phyloP scores from a whole-genome alignment of 2,797 vertebrate genomes.

The Alauda arvensis region DNA sequence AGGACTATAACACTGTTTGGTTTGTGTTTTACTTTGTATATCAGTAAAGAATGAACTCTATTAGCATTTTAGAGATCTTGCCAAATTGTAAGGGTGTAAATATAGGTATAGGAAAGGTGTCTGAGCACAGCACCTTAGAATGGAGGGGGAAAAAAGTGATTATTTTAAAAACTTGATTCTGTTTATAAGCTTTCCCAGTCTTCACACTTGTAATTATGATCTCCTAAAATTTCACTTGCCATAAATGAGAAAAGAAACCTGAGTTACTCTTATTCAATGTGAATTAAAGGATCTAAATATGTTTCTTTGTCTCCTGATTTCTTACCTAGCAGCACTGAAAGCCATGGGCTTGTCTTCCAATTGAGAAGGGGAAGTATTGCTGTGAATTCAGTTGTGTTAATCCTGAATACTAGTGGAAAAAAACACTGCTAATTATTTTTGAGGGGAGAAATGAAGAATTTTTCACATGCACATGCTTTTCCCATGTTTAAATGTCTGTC shows the following conservation, averaged over 20 bases:
- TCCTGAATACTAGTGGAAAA: not conserved
- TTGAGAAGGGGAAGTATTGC: not conserved
- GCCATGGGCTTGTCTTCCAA: not conserved
- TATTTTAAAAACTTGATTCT: not conserved
- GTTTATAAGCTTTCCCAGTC: not conserved
- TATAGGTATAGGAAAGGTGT: not conserved
- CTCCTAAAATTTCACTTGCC: not conserved
- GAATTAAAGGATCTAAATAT: not conserved
- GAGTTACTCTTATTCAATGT: not conserved
- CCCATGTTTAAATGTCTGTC: not conserved
- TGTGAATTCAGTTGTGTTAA: not conserved
- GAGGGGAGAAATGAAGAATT: not conserved
- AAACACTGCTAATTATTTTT: not conserved
- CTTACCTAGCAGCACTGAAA: not conserved
- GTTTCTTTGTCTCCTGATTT: not conserved
- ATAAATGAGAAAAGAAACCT: not conserved
- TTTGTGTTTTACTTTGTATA: not conserved
- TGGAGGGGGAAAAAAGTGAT: not conserved
- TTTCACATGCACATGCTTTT: fast-evolving
- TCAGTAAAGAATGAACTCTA: not conserved
- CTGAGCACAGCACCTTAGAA: not conserved
- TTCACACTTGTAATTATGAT: not conserved
- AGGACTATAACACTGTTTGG: not conserved
- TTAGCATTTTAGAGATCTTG: not conserved
- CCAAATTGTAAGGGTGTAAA: not conserved